Conservation (phyloP, 2,797 vertebrate species). For the Acropternis orthonyx region DNA sequence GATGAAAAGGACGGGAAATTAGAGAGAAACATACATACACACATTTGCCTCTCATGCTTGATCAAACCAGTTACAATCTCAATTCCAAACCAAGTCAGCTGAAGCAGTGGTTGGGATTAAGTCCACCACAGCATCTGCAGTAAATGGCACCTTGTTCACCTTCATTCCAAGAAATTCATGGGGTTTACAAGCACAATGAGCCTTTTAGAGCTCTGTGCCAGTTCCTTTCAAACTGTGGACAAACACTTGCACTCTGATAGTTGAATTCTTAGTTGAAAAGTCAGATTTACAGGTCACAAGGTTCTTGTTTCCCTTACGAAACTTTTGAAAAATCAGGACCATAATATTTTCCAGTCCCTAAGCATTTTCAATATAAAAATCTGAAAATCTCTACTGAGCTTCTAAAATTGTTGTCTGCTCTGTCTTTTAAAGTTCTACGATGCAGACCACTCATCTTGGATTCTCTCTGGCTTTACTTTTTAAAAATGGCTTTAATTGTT, state of each 20-base stretch:
- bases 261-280: not conserved
- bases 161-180: not conserved
- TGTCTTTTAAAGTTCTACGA: not conserved
- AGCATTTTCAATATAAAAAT: not conserved
- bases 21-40: slow-evolving; percentile 34
- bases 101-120: not conserved
- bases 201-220: not conserved
- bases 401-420: not conserved
- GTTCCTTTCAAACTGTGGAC: not conserved
- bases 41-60: slow-evolving; percentile 46
- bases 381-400: not conserved
- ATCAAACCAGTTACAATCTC: slow-evolving; percentile 31
- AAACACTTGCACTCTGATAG: not conserved
- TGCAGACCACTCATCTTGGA: slow-evolving; percentile 13
- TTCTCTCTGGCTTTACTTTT: slow-evolving; percentile 3
- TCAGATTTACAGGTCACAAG: not conserved
- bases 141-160: slow-evolving; percentile 21
- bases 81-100: slow-evolving; percentile 28
- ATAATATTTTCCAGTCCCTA: not conserved
- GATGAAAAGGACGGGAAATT: slow-evolving; percentile 57
- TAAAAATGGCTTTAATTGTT: slow-evolving; percentile 45
- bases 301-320: not conserved
- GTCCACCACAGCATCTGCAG: slow-evolving; percentile 22
- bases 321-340: not conserved
- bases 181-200: not conserved